phyloP scores from a whole-genome alignment of 2,797 vertebrate species.

The Anolis apletophallus region DNA sequence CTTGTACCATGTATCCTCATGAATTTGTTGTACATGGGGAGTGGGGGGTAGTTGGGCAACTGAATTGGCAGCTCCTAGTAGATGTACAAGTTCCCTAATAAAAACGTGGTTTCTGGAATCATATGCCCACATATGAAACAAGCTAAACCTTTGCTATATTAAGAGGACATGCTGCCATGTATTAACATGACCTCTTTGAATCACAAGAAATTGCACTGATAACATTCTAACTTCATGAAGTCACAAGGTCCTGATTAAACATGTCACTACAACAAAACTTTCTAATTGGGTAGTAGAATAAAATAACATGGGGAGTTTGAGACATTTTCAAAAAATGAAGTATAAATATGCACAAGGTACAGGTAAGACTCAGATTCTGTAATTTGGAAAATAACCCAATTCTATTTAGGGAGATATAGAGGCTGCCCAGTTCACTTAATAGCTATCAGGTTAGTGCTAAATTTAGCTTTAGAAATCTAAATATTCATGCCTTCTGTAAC shows the following conservation, averaged over 20 bases:
- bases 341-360: background rate
- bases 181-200: background rate
- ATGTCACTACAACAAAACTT: background rate
- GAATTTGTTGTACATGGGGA: slow-evolving; percentile 36
- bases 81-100: slow-evolving; percentile 16
- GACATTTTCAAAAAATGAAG: background rate
- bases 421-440: background rate
- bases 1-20: slow-evolving; percentile 19
- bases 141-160: background rate
- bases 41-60: slow-evolving; percentile 23
- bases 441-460: background rate
- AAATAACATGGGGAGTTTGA: background rate
- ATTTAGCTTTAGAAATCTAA: background rate
- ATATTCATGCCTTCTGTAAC: background rate
- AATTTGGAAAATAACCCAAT: background rate
- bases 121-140: slow-evolving; percentile 31
- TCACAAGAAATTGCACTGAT: background rate
- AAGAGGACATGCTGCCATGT: background rate
- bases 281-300: background rate
- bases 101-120: slow-evolving; percentile 37
- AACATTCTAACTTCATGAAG: background rate
- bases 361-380: background rate
- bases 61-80: slow-evolving; percentile 8
- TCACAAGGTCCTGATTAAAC: slow-evolving; percentile 1
- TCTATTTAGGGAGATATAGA: background rate